These are phyloP conservation scores for Drosophila oshimai DNA, from an alignment of 1,140 invertebrate species.

Conservation along the genomic window DNA sequence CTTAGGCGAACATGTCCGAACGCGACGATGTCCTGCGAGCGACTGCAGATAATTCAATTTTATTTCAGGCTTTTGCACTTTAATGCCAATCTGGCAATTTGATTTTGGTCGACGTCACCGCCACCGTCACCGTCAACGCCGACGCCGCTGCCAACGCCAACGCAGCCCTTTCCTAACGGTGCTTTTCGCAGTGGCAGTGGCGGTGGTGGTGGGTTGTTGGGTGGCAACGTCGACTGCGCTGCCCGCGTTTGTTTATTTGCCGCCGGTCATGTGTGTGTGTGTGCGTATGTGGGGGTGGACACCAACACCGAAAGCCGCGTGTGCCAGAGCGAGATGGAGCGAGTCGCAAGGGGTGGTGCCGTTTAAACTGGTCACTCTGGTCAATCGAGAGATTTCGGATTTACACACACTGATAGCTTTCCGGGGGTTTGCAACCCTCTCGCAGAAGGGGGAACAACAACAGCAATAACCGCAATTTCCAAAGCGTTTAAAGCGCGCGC, in stretches of 20 bases:
- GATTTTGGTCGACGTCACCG: constrained; percentile 66
- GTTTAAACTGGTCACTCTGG: constrained; percentile 32
- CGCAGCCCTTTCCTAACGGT: constrained; percentile 43
- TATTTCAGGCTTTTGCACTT: constrained; percentile 82
- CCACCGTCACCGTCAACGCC: constrained; percentile 25
- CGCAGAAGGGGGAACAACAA: constrained; percentile 20
- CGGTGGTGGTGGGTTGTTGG: constrained; percentile 33
- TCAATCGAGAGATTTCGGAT: constrained; percentile 7
- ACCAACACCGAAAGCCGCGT: constrained; percentile 20
- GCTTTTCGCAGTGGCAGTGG: constrained; percentile 26
- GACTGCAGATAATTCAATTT: constrained; percentile 83
- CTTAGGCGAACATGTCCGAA: constrained; percentile 63
- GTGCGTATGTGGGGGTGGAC: constrained; percentile 69
- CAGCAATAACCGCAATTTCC: neutral
- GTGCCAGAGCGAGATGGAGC: constrained; percentile 27
- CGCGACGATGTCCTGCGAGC: constrained; percentile 81
- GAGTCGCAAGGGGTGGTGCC: constrained; percentile 13
- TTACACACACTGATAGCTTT: neutral
- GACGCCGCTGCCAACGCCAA: constrained; percentile 9
- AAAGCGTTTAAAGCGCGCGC: constrained; percentile 19
- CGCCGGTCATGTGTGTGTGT: constrained; percentile 55
- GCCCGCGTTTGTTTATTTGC: constrained; percentile 69
- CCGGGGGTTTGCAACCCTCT: constrained; percentile 20
- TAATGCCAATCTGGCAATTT: constrained; percentile 82
- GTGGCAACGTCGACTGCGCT: constrained; percentile 21